These are phyloP conservation scores for Ciconia nigra DNA, from an alignment of 2,797 vertebrate genomes.

Conservation along the genomic window DNA sequence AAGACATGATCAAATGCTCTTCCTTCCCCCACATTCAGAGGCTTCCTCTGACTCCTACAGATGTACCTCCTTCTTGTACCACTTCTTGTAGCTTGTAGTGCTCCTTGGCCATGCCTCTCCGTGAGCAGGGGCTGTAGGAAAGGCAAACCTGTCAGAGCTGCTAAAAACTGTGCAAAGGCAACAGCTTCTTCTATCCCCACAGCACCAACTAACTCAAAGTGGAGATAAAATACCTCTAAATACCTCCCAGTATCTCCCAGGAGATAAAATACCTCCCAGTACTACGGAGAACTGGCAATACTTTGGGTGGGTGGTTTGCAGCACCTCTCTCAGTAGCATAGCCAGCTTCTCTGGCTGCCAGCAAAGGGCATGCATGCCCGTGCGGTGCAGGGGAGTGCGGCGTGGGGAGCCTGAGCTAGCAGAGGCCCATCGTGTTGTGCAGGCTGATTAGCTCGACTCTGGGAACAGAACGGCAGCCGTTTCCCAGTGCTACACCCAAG, in stretches of 20 bases:
- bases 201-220: neutral
- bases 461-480: neutral
- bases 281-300: neutral
- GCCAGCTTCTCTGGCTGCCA: neutral
- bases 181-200: neutral
- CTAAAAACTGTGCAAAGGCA: neutral
- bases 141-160: neutral
- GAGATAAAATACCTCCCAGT: neutral
- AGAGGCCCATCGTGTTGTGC: neutral
- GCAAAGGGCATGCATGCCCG: neutral
- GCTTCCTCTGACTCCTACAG: neutral
- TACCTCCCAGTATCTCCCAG: no score
- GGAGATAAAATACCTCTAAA: neutral
- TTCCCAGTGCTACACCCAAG: conserved; percentile 7
- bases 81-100: neutral
- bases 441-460: neutral
- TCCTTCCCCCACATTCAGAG: neutral
- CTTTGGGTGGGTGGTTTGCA: neutral
- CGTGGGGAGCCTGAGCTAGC: rapidly evolving
- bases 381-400: neutral
- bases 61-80: neutral
- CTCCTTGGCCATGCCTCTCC: neutral
- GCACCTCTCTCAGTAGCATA: neutral
- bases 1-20: neutral
- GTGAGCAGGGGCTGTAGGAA: neutral